Conservation (phyloP, 2,113 vertebrate genomes). For the Cheirogaleus medius region DNA sequence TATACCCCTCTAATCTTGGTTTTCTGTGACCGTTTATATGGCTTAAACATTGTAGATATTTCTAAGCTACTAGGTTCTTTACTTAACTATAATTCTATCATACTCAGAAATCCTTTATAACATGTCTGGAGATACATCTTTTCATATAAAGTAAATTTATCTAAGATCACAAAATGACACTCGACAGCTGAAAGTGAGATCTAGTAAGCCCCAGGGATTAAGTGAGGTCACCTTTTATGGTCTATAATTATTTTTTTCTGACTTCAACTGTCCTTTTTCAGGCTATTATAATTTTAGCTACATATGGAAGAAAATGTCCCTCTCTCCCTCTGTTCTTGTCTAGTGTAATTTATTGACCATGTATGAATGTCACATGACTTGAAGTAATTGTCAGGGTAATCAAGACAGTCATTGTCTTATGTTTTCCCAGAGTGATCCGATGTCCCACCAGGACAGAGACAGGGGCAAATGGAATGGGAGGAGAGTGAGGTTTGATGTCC, state of each 20-base stretch:
- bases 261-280: not conserved
- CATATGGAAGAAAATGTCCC: not conserved
- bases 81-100: constrained; percentile 13
- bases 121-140: not conserved
- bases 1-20: not conserved
- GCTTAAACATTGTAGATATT: not conserved
- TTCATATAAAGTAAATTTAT: not conserved
- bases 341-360: not conserved
- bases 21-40: not conserved
- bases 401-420: not conserved
- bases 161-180: not conserved
- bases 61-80: not conserved
- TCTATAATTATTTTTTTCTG: not conserved
- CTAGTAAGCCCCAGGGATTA: not conserved
- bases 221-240: not conserved
- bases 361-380: not conserved
- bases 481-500: not conserved
- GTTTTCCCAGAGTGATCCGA: not conserved
- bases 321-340: not conserved
- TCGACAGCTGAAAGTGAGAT: not conserved
- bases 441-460: not conserved
- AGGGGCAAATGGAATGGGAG: not conserved
- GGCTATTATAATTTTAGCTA: not conserved
- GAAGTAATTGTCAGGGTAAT: not conserved
- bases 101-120: not conserved